Conservation (phyloP, 1,140 invertebrate species). For the Arion vulgaris region DNA sequence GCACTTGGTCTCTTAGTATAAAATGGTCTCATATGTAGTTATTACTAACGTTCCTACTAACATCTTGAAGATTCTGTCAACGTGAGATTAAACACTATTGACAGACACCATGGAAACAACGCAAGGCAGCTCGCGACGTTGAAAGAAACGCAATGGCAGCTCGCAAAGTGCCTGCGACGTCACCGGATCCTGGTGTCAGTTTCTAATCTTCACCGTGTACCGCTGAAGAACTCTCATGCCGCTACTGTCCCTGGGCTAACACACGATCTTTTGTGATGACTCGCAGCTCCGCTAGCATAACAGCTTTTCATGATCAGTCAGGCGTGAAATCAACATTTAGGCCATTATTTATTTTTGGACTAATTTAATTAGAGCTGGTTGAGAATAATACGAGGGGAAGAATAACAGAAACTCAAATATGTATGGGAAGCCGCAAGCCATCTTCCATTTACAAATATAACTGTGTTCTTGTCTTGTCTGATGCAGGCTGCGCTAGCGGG, state of each 20-base stretch:
- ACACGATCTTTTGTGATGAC: constrained; percentile 39
- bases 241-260: constrained; percentile 39
- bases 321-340: constrained; percentile 42
- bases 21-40: too few species aligned
- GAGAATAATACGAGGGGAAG: constrained; percentile 24
- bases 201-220: constrained; percentile 23
- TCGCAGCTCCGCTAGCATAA: constrained; percentile 26
- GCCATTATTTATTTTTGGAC: constrained; percentile 44
- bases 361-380: constrained; percentile 46
- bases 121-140: background rate
- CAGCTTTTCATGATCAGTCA: constrained; percentile 40
- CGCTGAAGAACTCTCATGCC: constrained; percentile 24
- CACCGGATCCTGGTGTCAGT: constrained; percentile 42
- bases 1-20: too few species aligned
- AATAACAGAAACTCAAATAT: constrained; percentile 19
- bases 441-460: background rate
- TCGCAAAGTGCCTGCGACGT: constrained; percentile 1
- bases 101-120: background rate
- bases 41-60: background rate
- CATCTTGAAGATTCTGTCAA: background rate
- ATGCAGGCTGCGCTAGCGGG: background rate
- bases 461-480: background rate
- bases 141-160: background rate
- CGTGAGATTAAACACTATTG: background rate
- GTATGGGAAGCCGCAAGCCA: background rate